These are phyloP conservation scores for Pristis pectinata DNA, from an alignment of 2,797 vertebrate species.

Conservation along the genomic window DNA sequence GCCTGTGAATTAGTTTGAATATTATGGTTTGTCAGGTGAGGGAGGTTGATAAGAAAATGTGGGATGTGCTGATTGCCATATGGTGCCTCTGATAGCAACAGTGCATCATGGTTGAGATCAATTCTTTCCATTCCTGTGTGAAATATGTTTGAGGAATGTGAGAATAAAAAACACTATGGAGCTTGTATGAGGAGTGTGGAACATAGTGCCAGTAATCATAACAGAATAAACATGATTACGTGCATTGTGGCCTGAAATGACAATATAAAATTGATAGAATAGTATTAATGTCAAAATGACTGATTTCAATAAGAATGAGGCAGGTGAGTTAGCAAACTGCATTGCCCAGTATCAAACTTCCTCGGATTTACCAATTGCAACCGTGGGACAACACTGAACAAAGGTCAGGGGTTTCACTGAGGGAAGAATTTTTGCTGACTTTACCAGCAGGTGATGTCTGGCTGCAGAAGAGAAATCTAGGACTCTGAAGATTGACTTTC, in stretches of 20 bases:
- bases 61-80: neutral
- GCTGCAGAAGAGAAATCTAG: neutral
- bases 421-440: neutral
- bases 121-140: neutral
- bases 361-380: neutral
- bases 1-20: neutral
- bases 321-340: neutral
- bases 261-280: neutral
- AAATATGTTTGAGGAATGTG: neutral
- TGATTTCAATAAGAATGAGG: neutral
- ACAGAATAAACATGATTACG: neutral
- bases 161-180: neutral
- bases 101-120: neutral
- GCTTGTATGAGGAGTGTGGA: neutral
- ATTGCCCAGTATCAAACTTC: neutral
- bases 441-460: neutral
- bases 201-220: neutral
- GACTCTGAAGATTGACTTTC: neutral
- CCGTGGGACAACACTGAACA: neutral
- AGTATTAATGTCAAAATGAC: neutral
- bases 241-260: neutral
- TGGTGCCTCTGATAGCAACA: neutral
- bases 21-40: neutral
- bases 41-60: constrained; percentile 19
- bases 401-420: neutral